phyloP scores from a whole-genome alignment of 2,113 vertebrate genomes.

The Cephalopterus ornatus region DNA sequence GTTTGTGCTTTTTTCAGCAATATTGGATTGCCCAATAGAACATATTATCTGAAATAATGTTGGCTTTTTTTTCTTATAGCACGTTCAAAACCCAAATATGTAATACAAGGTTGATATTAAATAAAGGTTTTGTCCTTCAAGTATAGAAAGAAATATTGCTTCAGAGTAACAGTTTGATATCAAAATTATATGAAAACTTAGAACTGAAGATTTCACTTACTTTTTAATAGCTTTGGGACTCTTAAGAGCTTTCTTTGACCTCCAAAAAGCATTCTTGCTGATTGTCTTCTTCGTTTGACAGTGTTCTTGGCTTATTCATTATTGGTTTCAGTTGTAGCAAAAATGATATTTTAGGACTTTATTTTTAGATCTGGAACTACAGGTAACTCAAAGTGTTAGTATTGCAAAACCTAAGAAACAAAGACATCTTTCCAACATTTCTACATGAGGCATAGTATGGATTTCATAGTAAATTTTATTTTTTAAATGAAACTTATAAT shows the following conservation, averaged over 20 bases:
- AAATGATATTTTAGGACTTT: not conserved
- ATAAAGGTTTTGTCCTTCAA: not conserved
- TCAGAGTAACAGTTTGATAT: not conserved
- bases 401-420: not conserved
- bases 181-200: not conserved
- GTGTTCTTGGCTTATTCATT: not conserved
- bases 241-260: not conserved
- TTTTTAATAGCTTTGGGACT: not conserved
- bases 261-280: not conserved
- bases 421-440: not conserved
- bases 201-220: not conserved
- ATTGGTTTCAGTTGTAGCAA: not conserved
- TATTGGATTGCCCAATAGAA: not conserved
- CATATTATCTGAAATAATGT: not conserved
- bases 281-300: not conserved
- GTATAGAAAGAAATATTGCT: not conserved
- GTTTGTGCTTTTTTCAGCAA: not conserved
- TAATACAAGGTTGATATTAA: not conserved
- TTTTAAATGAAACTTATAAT: not conserved
- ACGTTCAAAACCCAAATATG: not conserved
- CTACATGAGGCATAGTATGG: not conserved
- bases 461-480: not conserved
- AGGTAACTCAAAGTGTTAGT: not conserved
- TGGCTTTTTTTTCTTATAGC: not conserved
- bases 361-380: not conserved